These are phyloP conservation scores for Rhegmatorhina hoffmannsi DNA, from an alignment of 2,113 vertebrate genomes.

Conservation along the genomic window DNA sequence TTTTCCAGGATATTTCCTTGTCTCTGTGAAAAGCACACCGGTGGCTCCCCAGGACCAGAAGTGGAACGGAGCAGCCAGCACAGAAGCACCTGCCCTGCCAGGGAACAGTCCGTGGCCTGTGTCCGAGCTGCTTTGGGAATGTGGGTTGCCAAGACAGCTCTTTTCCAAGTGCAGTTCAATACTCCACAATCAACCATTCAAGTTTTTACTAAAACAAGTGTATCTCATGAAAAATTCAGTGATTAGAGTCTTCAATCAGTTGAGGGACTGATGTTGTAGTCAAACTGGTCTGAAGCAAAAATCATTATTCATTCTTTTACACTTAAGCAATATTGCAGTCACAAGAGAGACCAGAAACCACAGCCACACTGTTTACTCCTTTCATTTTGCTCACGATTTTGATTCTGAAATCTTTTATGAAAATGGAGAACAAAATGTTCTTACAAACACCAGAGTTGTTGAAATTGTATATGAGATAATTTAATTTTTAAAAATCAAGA, in stretches of 20 bases:
- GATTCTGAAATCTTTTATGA: neutral
- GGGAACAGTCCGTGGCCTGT: neutral
- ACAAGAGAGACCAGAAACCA: neutral
- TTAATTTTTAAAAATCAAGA: neutral
- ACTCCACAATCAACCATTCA: neutral
- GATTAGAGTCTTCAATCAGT: neutral
- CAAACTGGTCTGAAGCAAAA: neutral
- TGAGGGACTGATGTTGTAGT: fast-evolving
- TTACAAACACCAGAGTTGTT: neutral
- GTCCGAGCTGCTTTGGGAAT: neutral
- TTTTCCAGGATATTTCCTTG: neutral
- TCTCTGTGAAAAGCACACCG: neutral
- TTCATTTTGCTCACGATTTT: neutral
- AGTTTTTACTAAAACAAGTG: neutral
- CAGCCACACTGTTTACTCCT: neutral
- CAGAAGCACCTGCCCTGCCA: fast-evolving
- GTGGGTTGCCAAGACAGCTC: neutral
- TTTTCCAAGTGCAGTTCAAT: neutral
- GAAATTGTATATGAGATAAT: neutral
- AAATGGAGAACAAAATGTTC: neutral
- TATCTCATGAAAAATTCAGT: neutral
- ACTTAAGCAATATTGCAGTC: neutral
- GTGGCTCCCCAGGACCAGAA: neutral
- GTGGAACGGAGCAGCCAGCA: neutral
- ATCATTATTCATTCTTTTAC: neutral